Evolutionary conservation across 1,140 invertebrate species (phyloP).

Genomic region (Trachymyrmex cornetzi): DNA sequence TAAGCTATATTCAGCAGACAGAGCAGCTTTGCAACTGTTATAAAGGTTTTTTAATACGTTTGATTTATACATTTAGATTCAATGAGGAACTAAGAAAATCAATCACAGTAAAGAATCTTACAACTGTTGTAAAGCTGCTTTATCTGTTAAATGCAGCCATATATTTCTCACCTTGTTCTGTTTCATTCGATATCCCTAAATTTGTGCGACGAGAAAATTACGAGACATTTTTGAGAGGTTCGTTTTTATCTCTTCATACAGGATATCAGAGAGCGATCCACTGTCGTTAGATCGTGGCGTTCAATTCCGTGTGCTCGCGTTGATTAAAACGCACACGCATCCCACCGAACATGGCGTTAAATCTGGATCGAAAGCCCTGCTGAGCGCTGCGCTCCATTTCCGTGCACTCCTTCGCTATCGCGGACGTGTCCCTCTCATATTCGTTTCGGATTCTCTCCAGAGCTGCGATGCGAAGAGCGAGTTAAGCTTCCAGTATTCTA

Average conservation of each 20-base stretch:
- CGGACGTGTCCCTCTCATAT: conserved; percentile 84
- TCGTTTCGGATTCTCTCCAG: conserved; percentile 86
- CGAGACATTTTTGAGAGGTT: background rate
- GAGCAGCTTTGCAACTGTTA: too few species aligned
- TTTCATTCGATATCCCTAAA: background rate
- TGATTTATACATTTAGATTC: too few species aligned
- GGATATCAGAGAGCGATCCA: background rate
- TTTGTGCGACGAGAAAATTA: background rate
- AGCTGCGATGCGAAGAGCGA: conserved; percentile 78
- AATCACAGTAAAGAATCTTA: too few species aligned
- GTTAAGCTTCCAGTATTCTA: conserved; percentile 6
- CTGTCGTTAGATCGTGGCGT: conserved; percentile 69
- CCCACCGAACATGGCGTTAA: conserved; percentile 80
- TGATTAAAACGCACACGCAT: conserved; percentile 79
- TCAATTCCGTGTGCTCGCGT: conserved; percentile 69
- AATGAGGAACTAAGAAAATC: too few species aligned
- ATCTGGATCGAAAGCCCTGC: conserved; percentile 74
- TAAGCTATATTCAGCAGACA: too few species aligned
- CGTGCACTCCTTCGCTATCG: conserved; percentile 71
- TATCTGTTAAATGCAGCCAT: too few species aligned
- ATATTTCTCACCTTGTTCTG: background rate
- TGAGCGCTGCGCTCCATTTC: conserved; percentile 54
- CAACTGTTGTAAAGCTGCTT: too few species aligned
- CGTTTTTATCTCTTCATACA: background rate
- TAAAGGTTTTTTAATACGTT: too few species aligned